phyloP scores from a whole-genome alignment of 2,797 vertebrate genomes.

The Gambelia wislizenii region DNA sequence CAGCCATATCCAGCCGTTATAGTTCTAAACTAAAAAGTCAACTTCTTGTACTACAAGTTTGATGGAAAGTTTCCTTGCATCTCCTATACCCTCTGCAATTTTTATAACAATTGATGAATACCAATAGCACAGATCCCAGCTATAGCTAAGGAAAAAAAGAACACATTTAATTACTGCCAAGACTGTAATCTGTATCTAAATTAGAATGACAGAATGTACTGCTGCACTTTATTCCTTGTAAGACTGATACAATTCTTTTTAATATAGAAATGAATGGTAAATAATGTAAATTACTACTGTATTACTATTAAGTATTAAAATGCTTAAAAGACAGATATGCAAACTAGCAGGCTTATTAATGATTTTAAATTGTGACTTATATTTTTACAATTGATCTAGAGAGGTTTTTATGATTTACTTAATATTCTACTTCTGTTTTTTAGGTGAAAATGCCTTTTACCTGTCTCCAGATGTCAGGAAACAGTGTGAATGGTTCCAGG shows the following conservation, averaged over 20 bases:
- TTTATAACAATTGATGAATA: not conserved
- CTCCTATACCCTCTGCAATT: not conserved
- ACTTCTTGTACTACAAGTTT: not conserved
- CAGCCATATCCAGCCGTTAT: not conserved
- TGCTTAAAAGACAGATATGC: not conserved
- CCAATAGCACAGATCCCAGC: not conserved
- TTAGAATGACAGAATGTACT: not conserved
- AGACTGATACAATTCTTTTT: not conserved
- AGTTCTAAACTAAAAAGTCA: not conserved
- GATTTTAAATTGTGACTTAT: not conserved
- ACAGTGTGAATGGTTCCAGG: constrained; percentile 89
- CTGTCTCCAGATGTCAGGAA: constrained; percentile 88
- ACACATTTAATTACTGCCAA: not conserved
- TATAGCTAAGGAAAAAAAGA: not conserved
- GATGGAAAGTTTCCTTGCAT: not conserved
- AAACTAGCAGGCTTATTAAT: not conserved
- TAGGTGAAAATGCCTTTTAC: constrained; percentile 91
- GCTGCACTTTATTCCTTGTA: not conserved
- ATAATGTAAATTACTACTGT: not conserved
- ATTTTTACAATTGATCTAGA: not conserved
- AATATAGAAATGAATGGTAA: not conserved
- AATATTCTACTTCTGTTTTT: not conserved
- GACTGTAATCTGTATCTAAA: not conserved
- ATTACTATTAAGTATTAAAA: not conserved
- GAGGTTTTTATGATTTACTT: not conserved